These are phyloP conservation scores for Sebastes goodei DNA, from an alignment of 2,797 vertebrate species.

Conservation along the genomic window DNA sequence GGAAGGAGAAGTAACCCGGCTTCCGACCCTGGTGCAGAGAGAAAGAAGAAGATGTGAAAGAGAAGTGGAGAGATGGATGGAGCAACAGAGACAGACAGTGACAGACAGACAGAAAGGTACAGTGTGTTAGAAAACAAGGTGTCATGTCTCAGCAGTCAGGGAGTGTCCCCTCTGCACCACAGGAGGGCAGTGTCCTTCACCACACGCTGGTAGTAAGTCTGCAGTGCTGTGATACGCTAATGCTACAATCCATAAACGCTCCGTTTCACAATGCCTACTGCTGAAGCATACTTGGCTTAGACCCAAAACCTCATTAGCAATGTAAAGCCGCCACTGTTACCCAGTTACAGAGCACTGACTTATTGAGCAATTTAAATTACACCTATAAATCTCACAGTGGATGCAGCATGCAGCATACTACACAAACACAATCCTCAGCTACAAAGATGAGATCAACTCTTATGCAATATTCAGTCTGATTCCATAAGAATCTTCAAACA, in stretches of 20 bases:
- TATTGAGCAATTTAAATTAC: conserved; percentile 58
- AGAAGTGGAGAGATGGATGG: conserved; percentile 41
- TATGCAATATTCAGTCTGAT: conserved; percentile 16
- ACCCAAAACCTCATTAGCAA: conserved; percentile 65
- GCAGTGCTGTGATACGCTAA: conserved; percentile 68
- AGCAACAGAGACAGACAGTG: conserved; percentile 63
- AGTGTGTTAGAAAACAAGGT: conserved; percentile 27
- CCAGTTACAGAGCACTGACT: conserved; percentile 43
- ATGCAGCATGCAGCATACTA: conserved; percentile 22
- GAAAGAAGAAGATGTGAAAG: conserved; percentile 85
- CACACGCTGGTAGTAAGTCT: conserved; percentile 37
- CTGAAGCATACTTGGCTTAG: conserved; percentile 51
- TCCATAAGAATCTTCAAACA: conserved; percentile 22
- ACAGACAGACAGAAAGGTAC: conserved; percentile 59
- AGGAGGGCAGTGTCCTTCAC: conserved; percentile 71
- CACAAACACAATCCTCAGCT: conserved; percentile 29
- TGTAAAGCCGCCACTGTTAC: conserved; percentile 71
- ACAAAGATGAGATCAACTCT: conserved; percentile 33
- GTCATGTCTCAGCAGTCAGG: conserved; percentile 16
- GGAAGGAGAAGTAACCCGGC: conserved; percentile 96
- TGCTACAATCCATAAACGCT: conserved; percentile 70
- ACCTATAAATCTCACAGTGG: conserved; percentile 53
- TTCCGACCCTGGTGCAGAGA: conserved; percentile 89
- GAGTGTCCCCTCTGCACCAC: conserved; percentile 59
- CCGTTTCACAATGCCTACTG: conserved; percentile 61